Conservation (phyloP, 2,888 invertebrate species). For the Trissolcus brochymenae region DNA sequence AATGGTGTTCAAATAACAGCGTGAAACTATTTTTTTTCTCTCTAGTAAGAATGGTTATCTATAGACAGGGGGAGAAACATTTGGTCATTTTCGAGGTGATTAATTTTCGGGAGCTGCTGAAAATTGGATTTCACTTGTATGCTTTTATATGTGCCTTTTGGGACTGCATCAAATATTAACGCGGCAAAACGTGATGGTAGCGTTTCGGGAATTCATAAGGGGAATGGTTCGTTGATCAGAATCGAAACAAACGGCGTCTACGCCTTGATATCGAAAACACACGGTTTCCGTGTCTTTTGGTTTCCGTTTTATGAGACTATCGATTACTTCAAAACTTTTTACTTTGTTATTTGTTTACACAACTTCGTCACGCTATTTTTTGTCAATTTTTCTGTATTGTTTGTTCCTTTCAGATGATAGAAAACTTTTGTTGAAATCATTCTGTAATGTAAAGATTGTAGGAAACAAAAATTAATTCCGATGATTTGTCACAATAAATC, state of each 20-base stretch:
- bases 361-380: neutral
- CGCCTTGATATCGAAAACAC: neutral
- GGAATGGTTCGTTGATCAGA: conserved; percentile 5
- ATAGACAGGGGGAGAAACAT: conserved; percentile 8
- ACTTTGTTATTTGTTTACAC: no score
- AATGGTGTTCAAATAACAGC: conserved; percentile 37
- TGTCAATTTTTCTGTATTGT: no score
- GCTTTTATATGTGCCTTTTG: conserved; percentile 4
- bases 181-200: neutral
- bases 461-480: no score
- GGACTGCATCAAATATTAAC: conserved; percentile 7
- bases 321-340: neutral
- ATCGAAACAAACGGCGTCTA: neutral
- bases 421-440: no score
- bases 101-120: conserved; percentile 11
- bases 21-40: conserved; percentile 20
- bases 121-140: conserved; percentile 9
- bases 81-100: conserved; percentile 17
- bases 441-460: no score
- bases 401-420: no score
- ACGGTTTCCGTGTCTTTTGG: neutral
- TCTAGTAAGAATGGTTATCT: conserved; percentile 20
- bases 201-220: neutral
- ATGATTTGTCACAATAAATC: no score
- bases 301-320: neutral